Conservation (phyloP, 1,140 invertebrate genomes). For the Hesperophylax magnus region DNA sequence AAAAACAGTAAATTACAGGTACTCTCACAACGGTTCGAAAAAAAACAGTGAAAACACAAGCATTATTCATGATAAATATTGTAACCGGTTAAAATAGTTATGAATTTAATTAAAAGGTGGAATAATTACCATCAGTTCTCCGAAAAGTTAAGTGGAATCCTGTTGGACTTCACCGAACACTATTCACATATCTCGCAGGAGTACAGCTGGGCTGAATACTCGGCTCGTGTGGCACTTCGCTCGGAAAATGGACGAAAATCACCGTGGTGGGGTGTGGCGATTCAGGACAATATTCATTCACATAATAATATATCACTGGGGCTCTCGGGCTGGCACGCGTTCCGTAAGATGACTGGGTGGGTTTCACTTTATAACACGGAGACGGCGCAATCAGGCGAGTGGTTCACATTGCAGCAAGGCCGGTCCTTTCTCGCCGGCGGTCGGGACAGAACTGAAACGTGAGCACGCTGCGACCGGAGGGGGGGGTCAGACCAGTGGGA, state of each 20-base stretch:
- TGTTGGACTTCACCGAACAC: slow-evolving; percentile 2
- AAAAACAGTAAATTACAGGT: too few relatives aligned
- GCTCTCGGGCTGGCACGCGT: slow-evolving; percentile 5
- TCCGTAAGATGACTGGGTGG: slow-evolving; percentile 12
- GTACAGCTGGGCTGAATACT: slow-evolving; percentile 14
- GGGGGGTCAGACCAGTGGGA: not conserved
- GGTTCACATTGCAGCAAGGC: slow-evolving; percentile 51
- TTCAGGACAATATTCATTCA: slow-evolving; percentile 22
- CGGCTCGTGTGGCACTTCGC: slow-evolving; percentile 6
- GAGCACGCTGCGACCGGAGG: not conserved
- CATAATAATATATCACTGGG: slow-evolving; percentile 25
- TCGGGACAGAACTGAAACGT: slow-evolving; percentile 37
- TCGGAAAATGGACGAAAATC: not conserved
- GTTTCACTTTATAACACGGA: slow-evolving; percentile 19
- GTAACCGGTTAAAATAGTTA: too few relatives aligned
- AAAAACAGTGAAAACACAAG: too few relatives aligned
- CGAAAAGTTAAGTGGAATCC: slow-evolving; percentile 7
- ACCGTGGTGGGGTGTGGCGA: not conserved
- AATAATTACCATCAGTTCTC: slow-evolving; percentile 31
- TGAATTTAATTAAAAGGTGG: not conserved
- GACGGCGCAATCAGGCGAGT: slow-evolving; percentile 42
- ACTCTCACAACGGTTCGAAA: too few relatives aligned
- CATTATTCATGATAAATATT: too few relatives aligned
- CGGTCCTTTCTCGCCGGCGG: slow-evolving; percentile 43
- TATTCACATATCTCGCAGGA: slow-evolving; percentile 15